Base-by-base conservation (phyloP, 2,888 invertebrate genomes). In the Nomada flava region DNA sequence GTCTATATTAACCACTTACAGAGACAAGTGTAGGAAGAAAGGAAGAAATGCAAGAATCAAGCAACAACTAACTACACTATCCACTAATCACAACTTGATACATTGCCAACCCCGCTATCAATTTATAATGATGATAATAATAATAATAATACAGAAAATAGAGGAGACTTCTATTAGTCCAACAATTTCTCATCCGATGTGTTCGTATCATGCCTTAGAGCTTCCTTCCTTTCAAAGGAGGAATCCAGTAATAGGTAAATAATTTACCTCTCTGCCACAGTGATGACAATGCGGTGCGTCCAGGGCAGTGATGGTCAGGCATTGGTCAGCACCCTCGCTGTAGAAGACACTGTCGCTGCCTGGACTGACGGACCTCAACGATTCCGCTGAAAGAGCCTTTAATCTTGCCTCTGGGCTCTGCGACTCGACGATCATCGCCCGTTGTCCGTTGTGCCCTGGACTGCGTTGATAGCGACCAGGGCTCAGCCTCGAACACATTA, bases 331-430 rank as follows among this genome's bases (percentile, higher is more conserved):
- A 86, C 95, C 96, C 93, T 97, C 97, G 91, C 97, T 97, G 94
- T 97, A 98, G 94, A 98, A 98, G 42, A 98, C 98, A 76, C 97
- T 98, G 93, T 98, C 98, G 85, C 98, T 98, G 36, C 98, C 98
- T 4, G 98, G 98, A 90, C 98, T 98, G 57, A 97, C 97, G n/a
- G 98, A 98, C 65, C 98, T 95, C 72, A 98, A 94, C 0, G 98
- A 98, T 94, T 98, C 98, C 63, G 97, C 97, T 88, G 98, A 98
- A 79, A 97, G 95, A 13, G 98, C 97, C 94, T 98, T 98, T 71
- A 97, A 93, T 86, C 96, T 94, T 15, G 94, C 92, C 83, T 95
- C 95, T 1, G 95, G 94, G 89, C 94, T 95, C 26, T 93, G 91
- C 4, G 92, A 91, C 55, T 93, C 93, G 0, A 91, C 79, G 47